Evolutionary conservation across 2,797 vertebrate species (phyloP).

Genomic region (Enteromius afrohamiltoni): DNA sequence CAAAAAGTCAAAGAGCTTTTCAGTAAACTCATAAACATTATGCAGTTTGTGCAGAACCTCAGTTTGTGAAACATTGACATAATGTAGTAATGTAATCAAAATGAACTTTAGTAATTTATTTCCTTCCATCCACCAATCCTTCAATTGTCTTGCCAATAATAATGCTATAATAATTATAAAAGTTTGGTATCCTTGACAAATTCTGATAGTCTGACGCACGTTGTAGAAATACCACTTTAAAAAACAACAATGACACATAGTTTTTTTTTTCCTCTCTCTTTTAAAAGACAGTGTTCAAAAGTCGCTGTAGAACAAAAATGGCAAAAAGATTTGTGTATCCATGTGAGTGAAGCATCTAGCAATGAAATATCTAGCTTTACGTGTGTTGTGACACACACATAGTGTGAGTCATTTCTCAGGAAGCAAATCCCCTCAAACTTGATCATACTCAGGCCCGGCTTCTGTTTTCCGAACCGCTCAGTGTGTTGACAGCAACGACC

Average conservation of each 20-base stretch:
- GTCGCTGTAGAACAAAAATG: not conserved
- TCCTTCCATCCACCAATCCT: not conserved
- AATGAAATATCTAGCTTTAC: not conserved
- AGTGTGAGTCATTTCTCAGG: slow-evolving; percentile 37
- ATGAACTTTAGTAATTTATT: not conserved
- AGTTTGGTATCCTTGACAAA: not conserved
- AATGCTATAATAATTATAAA: not conserved
- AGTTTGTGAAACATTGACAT: no score
- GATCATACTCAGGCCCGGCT: slow-evolving; percentile 68
- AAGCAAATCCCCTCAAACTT: slow-evolving; percentile 67
- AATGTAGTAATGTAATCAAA: not conserved
- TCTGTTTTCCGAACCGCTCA: slow-evolving; percentile 69
- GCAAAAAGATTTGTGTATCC: not conserved
- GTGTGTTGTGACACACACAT: slow-evolving; percentile 13
- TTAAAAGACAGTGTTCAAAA: not conserved
- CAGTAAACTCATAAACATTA: not conserved
- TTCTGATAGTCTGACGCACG: not conserved
- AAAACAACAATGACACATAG: not conserved
- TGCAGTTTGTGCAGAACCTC: no score
- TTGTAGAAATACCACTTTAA: not conserved
- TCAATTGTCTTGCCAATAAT: not conserved
- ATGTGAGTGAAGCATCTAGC: not conserved
- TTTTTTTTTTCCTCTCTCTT: not conserved
- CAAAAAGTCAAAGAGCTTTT: not conserved
- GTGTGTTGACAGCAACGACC: slow-evolving; percentile 70